Evolutionary conservation across 2,113 vertebrate genomes (phyloP).

Genomic region (Cariama cristata): DNA sequence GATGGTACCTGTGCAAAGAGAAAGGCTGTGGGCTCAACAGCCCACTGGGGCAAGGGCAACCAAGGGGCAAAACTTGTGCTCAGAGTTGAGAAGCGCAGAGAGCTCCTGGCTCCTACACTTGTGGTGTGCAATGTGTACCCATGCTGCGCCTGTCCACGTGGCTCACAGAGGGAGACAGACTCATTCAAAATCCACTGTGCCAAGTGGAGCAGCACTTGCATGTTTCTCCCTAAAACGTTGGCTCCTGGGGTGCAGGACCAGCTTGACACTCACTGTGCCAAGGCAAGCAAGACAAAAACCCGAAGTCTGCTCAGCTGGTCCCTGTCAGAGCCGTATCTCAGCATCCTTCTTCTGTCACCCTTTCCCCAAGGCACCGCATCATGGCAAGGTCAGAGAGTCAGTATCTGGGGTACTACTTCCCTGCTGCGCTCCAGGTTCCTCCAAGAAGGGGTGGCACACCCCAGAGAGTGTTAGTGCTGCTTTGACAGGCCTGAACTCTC

Average conservation of each 20-base stretch:
- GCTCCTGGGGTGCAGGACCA: neutral
- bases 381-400: neutral
- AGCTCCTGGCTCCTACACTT: neutral
- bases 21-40: neutral
- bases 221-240: neutral
- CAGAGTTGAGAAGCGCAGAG: neutral
- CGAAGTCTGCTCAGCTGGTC: neutral
- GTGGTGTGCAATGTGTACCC: accelerated
- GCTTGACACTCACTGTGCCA: neutral
- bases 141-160: accelerated
- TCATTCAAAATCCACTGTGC: neutral
- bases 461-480: neutral
- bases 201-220: neutral
- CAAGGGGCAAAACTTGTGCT: neutral
- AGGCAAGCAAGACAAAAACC: neutral
- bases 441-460: neutral
- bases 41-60: neutral
- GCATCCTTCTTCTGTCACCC: neutral
- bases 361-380: neutral
- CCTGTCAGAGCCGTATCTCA: accelerated
- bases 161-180: neutral
- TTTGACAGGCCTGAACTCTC: neutral
- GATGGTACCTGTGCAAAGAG: neutral
- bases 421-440: neutral
- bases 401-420: accelerated